Conservation (phyloP, 2,888 invertebrate species). For the Trachelus stipa region DNA sequence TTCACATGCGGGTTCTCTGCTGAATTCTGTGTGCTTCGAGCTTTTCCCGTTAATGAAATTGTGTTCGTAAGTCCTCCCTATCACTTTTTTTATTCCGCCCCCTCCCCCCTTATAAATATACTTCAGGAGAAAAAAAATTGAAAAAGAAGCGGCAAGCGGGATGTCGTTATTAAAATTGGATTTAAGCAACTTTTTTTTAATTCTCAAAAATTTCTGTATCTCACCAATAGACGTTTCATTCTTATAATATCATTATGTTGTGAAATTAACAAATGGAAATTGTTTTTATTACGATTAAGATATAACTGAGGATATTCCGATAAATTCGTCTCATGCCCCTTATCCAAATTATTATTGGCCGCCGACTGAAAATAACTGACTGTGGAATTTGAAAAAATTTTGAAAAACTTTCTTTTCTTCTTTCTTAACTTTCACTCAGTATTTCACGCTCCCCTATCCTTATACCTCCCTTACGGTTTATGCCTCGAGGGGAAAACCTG, state of each 20-base stretch:
- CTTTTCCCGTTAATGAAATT: not conserved
- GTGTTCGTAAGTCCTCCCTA: not conserved
- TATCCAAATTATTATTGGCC: not conserved
- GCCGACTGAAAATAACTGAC: not conserved
- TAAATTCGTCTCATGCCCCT: not conserved
- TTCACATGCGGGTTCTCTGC: not conserved
- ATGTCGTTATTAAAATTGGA: not conserved
- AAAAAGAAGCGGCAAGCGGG: no score
- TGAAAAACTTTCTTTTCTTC: no score
- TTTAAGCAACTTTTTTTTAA: not conserved
- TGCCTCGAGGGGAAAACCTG: not conserved
- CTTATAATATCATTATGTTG: not conserved
- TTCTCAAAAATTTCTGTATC: not conserved
- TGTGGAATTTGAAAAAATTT: not conserved
- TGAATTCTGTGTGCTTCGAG: not conserved
- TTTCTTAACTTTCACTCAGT: not conserved
- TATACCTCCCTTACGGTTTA: not conserved
- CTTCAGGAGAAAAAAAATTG: not conserved
- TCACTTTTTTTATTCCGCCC: not conserved
- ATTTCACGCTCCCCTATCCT: not conserved
- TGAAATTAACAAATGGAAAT: not conserved
- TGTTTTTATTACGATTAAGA: not conserved
- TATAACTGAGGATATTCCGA: not conserved
- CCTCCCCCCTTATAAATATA: not conserved
- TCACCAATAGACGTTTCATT: not conserved